Base-by-base conservation (phyloP, 2,797 vertebrate genomes). In the Diceros bicornis region DNA sequence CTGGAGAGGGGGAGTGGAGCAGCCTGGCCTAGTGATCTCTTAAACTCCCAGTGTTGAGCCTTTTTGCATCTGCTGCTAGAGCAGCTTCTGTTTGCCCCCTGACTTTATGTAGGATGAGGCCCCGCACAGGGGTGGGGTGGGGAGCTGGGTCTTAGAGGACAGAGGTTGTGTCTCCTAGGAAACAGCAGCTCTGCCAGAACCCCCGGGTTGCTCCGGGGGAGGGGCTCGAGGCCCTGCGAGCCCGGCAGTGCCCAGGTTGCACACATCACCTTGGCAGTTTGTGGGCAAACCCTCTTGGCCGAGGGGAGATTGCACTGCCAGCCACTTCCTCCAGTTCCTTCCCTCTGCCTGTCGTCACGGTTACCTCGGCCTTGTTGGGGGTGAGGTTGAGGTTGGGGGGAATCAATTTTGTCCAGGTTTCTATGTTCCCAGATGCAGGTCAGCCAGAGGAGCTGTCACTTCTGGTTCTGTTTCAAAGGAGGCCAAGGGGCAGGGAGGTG, bases 291-390 rank as follows among this genome's bases (percentile, higher is more conserved):
- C 95, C 96, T 96, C 92, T 78, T 52, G 94, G 94, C 96, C 2
- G 13, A 92, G 79, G 88, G 96, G 92, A 96, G 96, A 95, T 98
- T 97, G 97, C 98, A 11, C 64, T 25, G 96, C 95, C 92, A 77
- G 97, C 96, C 96, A 97, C 97, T 98, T 98, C 98, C 97, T 98
- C 92, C 13, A 55, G 97, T 97, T 97, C 97, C 97, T 98, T 98
- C 97, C 97, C 97, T 95, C 88, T 92, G 96, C 97, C 97, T 94
- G 96, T 97, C 94, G n/a, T 98, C 95, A 96, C 89, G 1, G 92
- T 96, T 97, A 96, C 97, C 92, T 95, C 13, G 18, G 83, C 87
- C 68, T 47, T 27, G 37, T 29, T 47, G 77, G 74, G 97, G 97
- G 94, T 98, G 96, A 98, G 97, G 94, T 41, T 89, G 96, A 96